Conservation (phyloP, 2,113 vertebrate species). For the Illadopsis cleaveri region DNA sequence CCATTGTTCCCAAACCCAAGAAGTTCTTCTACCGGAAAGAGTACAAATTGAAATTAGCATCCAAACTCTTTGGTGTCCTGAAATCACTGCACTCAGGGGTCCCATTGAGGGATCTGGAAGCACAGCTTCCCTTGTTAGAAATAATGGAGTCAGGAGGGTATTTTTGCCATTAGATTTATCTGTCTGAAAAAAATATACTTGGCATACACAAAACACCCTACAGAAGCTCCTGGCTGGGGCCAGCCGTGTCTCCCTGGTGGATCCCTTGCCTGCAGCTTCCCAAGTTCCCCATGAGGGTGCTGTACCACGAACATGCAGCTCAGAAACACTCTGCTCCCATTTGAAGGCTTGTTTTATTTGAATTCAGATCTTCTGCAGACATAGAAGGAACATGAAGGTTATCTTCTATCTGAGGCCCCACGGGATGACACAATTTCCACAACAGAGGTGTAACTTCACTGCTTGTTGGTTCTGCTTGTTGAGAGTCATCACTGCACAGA, state of each 20-base stretch:
- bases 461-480: not conserved
- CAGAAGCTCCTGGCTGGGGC: not conserved
- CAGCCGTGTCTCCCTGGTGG: accelerated
- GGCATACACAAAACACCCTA: not conserved
- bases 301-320: not conserved
- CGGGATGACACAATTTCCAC: not conserved
- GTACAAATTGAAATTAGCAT: not conserved
- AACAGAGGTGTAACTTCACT: not conserved
- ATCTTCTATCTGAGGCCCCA: not conserved
- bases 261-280: not conserved
- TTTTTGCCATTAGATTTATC: not conserved
- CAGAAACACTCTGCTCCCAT: not conserved
- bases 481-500: not conserved
- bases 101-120: not conserved
- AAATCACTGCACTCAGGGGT: not conserved
- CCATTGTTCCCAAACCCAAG: conserved; percentile 4
- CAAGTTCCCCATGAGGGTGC: accelerated
- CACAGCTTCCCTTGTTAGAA: not conserved
- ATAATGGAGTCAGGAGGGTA: not conserved
- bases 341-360: not conserved
- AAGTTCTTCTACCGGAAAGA: not conserved
- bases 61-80: not conserved
- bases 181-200: not conserved
- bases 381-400: not conserved
- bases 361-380: not conserved